Conservation (phyloP, 2,113 vertebrate species). For the Tor tambroides region DNA sequence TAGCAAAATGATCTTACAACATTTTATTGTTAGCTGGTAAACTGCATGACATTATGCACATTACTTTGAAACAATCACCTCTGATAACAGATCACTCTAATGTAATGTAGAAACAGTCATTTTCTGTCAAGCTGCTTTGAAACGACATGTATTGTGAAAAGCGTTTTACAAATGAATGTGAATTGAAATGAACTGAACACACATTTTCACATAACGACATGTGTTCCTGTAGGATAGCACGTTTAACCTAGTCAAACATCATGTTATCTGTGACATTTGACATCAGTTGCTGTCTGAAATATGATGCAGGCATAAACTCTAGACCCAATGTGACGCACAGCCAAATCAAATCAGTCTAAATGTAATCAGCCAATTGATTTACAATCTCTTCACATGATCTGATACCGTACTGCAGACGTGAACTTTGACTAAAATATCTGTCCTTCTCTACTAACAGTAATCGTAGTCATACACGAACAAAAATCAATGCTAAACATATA, state of each 20-base stretch:
- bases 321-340: slow-evolving; percentile 19
- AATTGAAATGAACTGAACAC: no score
- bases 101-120: no score
- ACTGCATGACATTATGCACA: no score
- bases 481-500: slow-evolving; percentile 3
- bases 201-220: background rate
- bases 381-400: slow-evolving; percentile 32
- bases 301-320: background rate
- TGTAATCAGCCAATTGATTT: slow-evolving; percentile 23
- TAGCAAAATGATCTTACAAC: no score
- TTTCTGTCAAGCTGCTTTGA: no score
- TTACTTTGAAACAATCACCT: no score
- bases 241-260: background rate
- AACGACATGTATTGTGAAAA: no score
- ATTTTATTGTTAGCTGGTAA: no score
- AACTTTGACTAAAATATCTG: background rate
- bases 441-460: slow-evolving; percentile 8
- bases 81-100: no score
- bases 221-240: background rate
- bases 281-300: background rate
- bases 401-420: background rate
- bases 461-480: background rate
- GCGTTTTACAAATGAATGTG: no score
- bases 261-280: background rate
- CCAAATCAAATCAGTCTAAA: slow-evolving; percentile 48